These are phyloP conservation scores for Celastrina argiolus DNA, from an alignment of 2,888 invertebrate species.

Conservation along the genomic window DNA sequence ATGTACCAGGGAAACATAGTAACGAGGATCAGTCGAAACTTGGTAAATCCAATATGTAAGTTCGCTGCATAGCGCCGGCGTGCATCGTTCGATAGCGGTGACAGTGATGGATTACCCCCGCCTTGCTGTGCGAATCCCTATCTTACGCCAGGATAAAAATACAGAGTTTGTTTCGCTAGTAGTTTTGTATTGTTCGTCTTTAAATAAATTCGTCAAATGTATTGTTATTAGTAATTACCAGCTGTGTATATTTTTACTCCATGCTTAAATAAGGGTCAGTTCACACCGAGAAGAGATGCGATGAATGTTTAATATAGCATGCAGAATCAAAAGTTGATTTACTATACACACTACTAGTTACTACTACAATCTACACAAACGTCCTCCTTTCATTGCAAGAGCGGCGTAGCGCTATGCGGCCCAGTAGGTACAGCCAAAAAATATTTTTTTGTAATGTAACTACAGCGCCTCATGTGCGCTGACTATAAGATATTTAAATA, in stretches of 20 bases:
- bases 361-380: too few species aligned
- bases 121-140: slow-evolving; percentile 33
- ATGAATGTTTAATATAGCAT: too few species aligned
- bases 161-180: slow-evolving; percentile 11
- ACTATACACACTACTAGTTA: too few species aligned
- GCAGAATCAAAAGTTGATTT: too few species aligned
- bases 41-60: slow-evolving; percentile 71
- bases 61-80: slow-evolving; percentile 61
- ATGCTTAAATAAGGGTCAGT: neutral
- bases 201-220: neutral
- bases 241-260: neutral
- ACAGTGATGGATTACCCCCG: slow-evolving; percentile 67
- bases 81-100: slow-evolving; percentile 71
- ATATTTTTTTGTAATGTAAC: too few species aligned
- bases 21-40: slow-evolving; percentile 59
- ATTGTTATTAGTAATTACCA: neutral
- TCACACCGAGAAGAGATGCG: too few species aligned
- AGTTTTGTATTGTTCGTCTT: neutral
- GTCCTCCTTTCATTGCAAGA: too few species aligned
- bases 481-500: too few species aligned
- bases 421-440: too few species aligned
- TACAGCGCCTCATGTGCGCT: too few species aligned
- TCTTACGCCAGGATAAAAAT: slow-evolving; percentile 28
- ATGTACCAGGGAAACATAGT: slow-evolving; percentile 18
- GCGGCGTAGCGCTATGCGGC: too few species aligned